phyloP scores from a whole-genome alignment of 2,888 invertebrate species.

The Vannuccia rotundouncinata region DNA sequence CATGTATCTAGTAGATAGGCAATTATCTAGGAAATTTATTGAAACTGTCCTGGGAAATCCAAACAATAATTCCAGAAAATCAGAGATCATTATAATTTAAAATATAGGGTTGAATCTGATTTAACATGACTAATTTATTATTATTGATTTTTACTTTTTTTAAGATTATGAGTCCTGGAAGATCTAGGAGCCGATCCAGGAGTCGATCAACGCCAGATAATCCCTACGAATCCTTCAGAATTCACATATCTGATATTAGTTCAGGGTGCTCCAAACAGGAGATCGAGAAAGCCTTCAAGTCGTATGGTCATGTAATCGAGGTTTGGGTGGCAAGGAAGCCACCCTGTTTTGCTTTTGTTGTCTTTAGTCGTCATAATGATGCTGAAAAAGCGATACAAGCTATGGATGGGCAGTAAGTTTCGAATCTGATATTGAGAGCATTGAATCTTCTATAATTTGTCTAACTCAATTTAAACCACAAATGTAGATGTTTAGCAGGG shows the following conservation, averaged over 20 bases:
- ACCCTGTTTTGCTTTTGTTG: conserved; percentile 63
- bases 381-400: conserved; percentile 72
- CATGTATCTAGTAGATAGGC: no score
- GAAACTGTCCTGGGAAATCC: no score
- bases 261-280: conserved; percentile 60
- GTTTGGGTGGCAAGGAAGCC: conserved; percentile 63
- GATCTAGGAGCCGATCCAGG: neutral
- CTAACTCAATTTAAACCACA: no score
- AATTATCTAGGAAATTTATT: no score
- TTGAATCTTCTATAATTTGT: no score
- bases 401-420: conserved; percentile 67
- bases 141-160: no score
- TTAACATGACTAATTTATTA: no score
- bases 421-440: no score
- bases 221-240: neutral
- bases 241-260: conserved; percentile 57
- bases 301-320: conserved; percentile 60
- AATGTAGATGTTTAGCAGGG: conserved; percentile 55
- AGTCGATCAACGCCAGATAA: neutral
- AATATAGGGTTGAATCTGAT: no score
- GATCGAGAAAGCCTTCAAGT: conserved; percentile 60
- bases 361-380: conserved; percentile 61
- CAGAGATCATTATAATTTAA: no score
- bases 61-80: no score
- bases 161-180: neutral